Base-by-base conservation (phyloP, 2,797 vertebrate species). In the Telmatherina bonti region DNA sequence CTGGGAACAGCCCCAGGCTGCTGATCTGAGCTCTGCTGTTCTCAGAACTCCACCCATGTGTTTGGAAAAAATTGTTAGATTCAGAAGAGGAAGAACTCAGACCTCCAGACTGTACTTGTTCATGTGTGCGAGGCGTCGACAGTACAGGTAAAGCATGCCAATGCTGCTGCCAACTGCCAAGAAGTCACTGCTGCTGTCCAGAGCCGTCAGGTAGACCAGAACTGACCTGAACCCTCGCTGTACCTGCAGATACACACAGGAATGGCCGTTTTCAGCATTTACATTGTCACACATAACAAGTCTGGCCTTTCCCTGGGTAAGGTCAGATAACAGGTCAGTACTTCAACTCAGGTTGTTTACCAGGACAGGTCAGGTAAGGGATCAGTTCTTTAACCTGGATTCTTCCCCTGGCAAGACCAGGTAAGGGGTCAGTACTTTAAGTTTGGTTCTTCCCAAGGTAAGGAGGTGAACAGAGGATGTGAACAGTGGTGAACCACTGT, bases 91-190 rank as follows among this genome's bases (percentile, higher is more conserved):
- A 72, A n/a, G 26, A 49, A 26, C 59, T 63, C 92, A 87, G 85
- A 98, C 97, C 96, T 99, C 96, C 20, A 99, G 91, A 90, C 95
- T 98, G 54, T 99, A 97, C 83, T 97, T 99, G 85, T 94, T 96
- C 97, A 99, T 98, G 83, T 95, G 96, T 65, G 93, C 94, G 15
- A 95, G 86, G 43, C 92, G 94, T 18, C 98, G 94, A 80, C 97
- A 99, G 92, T 98, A 98, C 47, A 99, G 93, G 82, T 99, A 99
- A 11, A 99, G 93, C 97, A 98, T 98, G 1, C 98, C 95, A 1
- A 96, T 97, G 87, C 96, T 99, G 93, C 96, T 99, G 74, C 98
- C 98, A 78, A 99, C 95, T 0, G 97, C 97, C 71, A 99, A 95
- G 88, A 97, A 99, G 93, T 99, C 97, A 38, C 81, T 92, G 84